Percentiles rank a stretch among this genome's conserved stretches.
Conservation (phyloP, 2,888 invertebrate genomes). For the Pogonocherus hispidulus region DNA sequence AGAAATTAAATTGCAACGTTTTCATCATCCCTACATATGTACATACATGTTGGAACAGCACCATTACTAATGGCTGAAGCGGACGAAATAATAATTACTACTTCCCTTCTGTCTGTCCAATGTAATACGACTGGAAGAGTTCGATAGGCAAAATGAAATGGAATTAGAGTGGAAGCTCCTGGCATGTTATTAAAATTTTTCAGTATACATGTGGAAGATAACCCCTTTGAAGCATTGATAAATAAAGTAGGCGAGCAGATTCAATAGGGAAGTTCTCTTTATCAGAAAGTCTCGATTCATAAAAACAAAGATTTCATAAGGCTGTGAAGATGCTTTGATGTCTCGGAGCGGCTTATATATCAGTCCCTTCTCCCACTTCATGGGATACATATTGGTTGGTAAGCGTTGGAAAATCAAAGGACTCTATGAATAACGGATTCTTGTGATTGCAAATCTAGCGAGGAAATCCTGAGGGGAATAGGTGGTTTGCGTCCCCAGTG, state of each 20-base stretch:
- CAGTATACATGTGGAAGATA: slow-evolving; percentile 16
- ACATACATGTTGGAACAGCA: neutral
- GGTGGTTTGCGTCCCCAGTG: slow-evolving; percentile 34
- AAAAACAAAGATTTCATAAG: slow-evolving; percentile 63
- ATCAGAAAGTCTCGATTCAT: slow-evolving; percentile 53
- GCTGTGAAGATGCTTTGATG: slow-evolving; percentile 58
- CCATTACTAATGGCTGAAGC: neutral
- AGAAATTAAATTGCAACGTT: neutral
- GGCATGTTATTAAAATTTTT: slow-evolving; percentile 20
- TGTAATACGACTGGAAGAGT: neutral
- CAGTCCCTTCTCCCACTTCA: slow-evolving; percentile 43
- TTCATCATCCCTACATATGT: neutral
- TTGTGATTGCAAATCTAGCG: slow-evolving; percentile 56
- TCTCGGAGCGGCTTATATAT: slow-evolving; percentile 43
- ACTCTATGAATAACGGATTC: slow-evolving; percentile 58
- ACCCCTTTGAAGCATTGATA: slow-evolving; percentile 28
- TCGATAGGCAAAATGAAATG: neutral
- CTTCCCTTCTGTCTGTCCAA: neutral
- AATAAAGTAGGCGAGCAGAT: slow-evolving; percentile 44
- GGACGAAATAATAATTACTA: neutral
- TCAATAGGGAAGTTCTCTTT: slow-evolving; percentile 52
- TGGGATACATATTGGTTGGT: slow-evolving; percentile 60
- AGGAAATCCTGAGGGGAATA: slow-evolving; percentile 27
- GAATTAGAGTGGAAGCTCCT: slow-evolving; percentile 5
- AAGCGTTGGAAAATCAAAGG: slow-evolving; percentile 62